Base-by-base conservation (phyloP, 2,113 vertebrate species). In the Syrmaticus mikado region DNA sequence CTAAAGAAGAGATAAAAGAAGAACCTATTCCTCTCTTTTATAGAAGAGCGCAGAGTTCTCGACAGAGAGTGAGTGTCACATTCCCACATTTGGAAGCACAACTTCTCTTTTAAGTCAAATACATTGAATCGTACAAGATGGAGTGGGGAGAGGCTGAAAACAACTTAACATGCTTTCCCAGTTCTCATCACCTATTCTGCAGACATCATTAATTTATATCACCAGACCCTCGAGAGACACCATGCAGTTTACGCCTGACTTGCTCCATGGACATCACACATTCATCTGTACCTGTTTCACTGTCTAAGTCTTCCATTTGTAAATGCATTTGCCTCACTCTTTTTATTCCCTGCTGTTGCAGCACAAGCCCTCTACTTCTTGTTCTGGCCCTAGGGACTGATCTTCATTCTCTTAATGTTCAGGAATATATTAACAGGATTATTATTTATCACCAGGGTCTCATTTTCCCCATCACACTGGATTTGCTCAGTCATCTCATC, bases 91-190 rank as follows among this genome's bases (percentile, higher is more conserved):
- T 61, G 78, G 58, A 95, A 79, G 57, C 18, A 72, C 48, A 72
- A 55, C 90, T 94, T 96, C 64, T 48, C 43, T 86, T 41, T 46
- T 74, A 85, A 86, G 92, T 62, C 41, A 85, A 93, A 82, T 19
- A 40, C 41, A 66, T 20, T 71, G 60, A 92, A 77, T 68, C 72
- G 32, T 8, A n/a, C 8, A 67, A 65, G 64, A 70, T 27, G 14
- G 65, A 93, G 17, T 4, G 66, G 34, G 14, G 50, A 5, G 48
- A 43, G 18, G 20, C 11, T 78, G 19, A 89, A 17, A 87, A 27
- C 32, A 91, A 50, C 64, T 65, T 25, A 64, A 66, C 30, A 70
- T 40, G 46, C 75, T 81, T 83, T 70, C 76, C 36, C 85, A 58
- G 89, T 71, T 92, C 75, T 61, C 58, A 32, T 90, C 57, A 32